Base-by-base conservation (phyloP, 2,113 vertebrate species). In the Paramisgurnus dabryanus region DNA sequence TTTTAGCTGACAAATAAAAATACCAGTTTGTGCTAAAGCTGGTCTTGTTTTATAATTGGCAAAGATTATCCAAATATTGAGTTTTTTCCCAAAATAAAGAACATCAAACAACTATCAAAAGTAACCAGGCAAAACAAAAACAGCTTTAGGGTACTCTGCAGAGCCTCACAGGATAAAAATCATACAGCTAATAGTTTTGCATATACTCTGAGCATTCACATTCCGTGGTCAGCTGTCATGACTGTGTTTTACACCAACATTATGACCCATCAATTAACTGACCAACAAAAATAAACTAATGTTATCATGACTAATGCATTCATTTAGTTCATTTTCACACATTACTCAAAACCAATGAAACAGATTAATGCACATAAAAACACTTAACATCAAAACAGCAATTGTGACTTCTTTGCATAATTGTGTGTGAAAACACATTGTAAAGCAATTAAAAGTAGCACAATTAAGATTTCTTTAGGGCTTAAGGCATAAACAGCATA, bases 271-370 rank as follows among this genome's bases (percentile, higher is more conserved):
- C 1, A 73, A 55, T 57, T 15, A 61, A 40, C 47, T 41, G 22
- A 78, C 47, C 10, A 45, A 60, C 50, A 67, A 11, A 68, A 60
- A 71, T 45, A 27, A 77, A 73, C 18, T 57, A 47, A 73, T 70
- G 13, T 27, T 64, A 39, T 17, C 50, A 69, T 53, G 27, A 82
- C 34, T 77, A 53, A 73, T 55, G 63, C 61, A 65, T 69, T 50
- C 22, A 22, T 43, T 7, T 69, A 71, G 60, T 58, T 79, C 61
- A 71, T 15, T n/a, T 17, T 71, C 49, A 43, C 82, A 78, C 82
- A 73, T 53, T 49, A 77, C 49, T 11, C 10, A 40, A 57, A 64
- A 80, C 64, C 85, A 85, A 79, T 72, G 49, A 40, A 81, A 61
- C 43, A 77, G 86, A 70, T 55, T 18, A 50, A 27, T 45, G 66